Evolutionary conservation across 92 coral and sea anemone species (phyloP).

Genomic region (Paramuricea clavata): DNA sequence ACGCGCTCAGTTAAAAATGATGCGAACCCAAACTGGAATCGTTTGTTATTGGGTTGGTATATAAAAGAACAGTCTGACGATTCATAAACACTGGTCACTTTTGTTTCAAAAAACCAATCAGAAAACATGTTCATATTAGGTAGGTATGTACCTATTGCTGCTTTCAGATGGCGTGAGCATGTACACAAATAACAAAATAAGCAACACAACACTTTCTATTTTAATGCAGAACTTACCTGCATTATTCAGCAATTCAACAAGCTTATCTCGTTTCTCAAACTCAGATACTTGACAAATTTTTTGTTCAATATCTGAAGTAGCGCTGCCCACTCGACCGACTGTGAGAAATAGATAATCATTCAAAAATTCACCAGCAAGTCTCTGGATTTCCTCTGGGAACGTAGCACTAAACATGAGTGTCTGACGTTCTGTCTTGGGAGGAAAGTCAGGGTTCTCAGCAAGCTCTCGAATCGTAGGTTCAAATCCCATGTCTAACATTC

Average conservation of each 20-base stretch:
- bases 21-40: too few relatives aligned
- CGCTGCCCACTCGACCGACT: conserved; percentile 97
- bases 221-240: conserved; percentile 72
- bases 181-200: background rate
- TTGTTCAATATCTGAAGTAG: conserved; percentile 98
- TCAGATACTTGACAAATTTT: conserved; percentile 85
- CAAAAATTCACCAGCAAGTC: conserved; percentile 88
- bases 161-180: too few relatives aligned
- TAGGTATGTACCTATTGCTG: too few relatives aligned
- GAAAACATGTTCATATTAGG: too few relatives aligned
- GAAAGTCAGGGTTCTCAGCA: conserved; percentile 74
- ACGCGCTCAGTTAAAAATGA: too few relatives aligned
- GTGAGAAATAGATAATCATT: conserved; percentile 92
- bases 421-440: conserved; percentile 81
- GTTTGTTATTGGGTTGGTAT: too few relatives aligned
- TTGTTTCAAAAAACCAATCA: too few relatives aligned
- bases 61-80: too few relatives aligned
- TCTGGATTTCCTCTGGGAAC: conserved; percentile 96
- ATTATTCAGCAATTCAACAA: conserved; percentile 82
- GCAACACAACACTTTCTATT: background rate
- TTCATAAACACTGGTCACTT: too few relatives aligned
- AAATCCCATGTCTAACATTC: conserved; percentile 98
- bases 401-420: conserved; percentile 98
- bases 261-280: conserved; percentile 89
- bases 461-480: conserved; percentile 83